Evolutionary conservation across 2,888 invertebrate genomes (phyloP), one percentile per base, ranked within the genome.

Genomic region (Leucoptera coffeella): DNA sequence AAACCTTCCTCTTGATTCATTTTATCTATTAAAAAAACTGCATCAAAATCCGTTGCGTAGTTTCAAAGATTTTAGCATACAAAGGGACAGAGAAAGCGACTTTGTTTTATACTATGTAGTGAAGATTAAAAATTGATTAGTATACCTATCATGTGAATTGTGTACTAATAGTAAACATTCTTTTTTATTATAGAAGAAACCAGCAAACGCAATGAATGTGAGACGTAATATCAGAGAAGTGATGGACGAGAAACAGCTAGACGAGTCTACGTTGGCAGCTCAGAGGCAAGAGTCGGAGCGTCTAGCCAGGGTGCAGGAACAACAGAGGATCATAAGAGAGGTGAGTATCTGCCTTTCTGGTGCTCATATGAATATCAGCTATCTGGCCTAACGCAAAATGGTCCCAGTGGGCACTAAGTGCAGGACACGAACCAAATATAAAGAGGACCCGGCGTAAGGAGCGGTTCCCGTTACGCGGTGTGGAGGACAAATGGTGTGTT

Each of bases 211-310:
- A 37, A 42, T 76, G 10, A 85, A 85, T 52, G 76, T 90, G 45
- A 73, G 92, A 21, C 77, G 87, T 33, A 92, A 92, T 47, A 92
- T 92, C 39, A 78, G 94, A 29, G 92, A 94, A 61, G 93, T 95
- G 6, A 85, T 94, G 80, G 87, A 89, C 45, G 93, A 93, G 44
- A 88, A 87, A 33, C 89, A 94, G 47, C 60, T 96, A 34, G 95
- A 95, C 49, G 89, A 89, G 33, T 87, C 90, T 9, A 96, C 95
- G 2, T 59, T 93, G 28, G 85, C 85, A 13, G 96, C 96, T 1
- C 95, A 95, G 52, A 73, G 90, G 15, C 92, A 91, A 50, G 95
- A 96, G 67, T 85, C 88, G 35, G 94, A 95, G 56, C 75, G 90
- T 47, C 67, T 89, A 37, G 78, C 85, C 4, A 71, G 89, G 25